phyloP scores from a whole-genome alignment of 2,797 vertebrate genomes.

The Rhincodon typus region DNA sequence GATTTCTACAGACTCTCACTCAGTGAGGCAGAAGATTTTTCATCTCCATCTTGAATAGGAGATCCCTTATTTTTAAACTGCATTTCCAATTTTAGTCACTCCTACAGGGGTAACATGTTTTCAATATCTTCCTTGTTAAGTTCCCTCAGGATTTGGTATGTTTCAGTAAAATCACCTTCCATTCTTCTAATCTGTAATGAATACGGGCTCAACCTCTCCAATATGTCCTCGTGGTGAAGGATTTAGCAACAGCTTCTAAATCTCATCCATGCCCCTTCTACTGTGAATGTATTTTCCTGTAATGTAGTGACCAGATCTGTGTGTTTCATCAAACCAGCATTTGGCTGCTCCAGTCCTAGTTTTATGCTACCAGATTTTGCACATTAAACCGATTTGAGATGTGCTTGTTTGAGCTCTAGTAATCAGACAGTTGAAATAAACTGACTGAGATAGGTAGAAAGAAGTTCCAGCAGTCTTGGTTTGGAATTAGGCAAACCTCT shows the following conservation, averaged over 20 bases:
- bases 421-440: background rate
- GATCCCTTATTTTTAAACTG: no score
- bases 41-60: no score
- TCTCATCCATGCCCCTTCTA: background rate
- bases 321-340: background rate
- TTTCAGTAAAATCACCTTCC: background rate
- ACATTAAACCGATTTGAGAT: background rate
- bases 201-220: background rate
- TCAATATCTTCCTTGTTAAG: background rate
- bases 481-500: background rate
- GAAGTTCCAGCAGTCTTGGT: no score
- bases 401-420: background rate
- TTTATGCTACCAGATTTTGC: background rate
- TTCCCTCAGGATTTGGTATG: background rate
- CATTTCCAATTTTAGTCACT: no score
- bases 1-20: no score
- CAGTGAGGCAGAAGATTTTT: no score
- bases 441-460: background rate
- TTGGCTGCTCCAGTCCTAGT: background rate
- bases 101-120: no score
- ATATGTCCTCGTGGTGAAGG: background rate
- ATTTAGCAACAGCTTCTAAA: background rate
- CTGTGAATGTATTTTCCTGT: background rate
- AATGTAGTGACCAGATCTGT: background rate
- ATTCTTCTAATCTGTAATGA: background rate